Evolutionary conservation across 2,797 vertebrate species (phyloP).

Genomic region (Pangasius macronema): DNA sequence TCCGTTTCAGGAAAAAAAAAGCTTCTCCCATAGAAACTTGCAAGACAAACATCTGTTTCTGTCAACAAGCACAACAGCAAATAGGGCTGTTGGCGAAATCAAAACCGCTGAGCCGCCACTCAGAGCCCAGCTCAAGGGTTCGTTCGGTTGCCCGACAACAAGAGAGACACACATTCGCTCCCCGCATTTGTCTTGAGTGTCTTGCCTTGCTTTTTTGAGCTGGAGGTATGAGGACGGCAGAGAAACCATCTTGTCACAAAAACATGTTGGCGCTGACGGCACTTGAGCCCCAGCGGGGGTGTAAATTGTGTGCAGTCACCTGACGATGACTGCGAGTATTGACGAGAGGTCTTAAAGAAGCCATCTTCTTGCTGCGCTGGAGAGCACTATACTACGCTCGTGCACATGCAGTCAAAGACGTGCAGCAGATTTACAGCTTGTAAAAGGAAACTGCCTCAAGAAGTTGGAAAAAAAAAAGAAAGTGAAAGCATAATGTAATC

Average conservation of each 20-base stretch:
- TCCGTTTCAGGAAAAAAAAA: not conserved
- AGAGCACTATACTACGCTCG: constrained; percentile 44
- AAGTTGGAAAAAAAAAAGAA: no score
- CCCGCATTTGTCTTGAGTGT: not conserved
- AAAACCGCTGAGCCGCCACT: not conserved
- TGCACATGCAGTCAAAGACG: not conserved
- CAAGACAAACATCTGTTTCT: not conserved
- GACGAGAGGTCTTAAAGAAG: constrained; percentile 53
- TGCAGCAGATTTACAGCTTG: not conserved
- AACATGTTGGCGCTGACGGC: constrained; percentile 21
- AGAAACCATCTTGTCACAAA: constrained; percentile 35
- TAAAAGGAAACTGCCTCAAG: constrained; percentile 13
- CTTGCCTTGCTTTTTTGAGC: constrained; percentile 3
- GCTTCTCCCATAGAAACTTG: not conserved
- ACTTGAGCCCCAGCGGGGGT: constrained; percentile 44
- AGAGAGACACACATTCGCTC: not conserved
- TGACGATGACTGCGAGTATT: constrained; percentile 70
- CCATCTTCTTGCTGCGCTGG: constrained; percentile 25
- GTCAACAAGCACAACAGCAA: not conserved
- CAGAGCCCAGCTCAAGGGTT: not conserved
- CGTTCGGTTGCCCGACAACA: constrained; percentile 14
- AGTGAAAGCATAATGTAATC: not conserved
- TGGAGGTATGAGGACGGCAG: not conserved
- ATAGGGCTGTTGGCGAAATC: not conserved
- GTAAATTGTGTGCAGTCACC: constrained; percentile 64